Percentiles rank a stretch among this genome's conserved stretches.
Conservation (phyloP, 2,113 vertebrate species). For the Brachyistius frenatus region DNA sequence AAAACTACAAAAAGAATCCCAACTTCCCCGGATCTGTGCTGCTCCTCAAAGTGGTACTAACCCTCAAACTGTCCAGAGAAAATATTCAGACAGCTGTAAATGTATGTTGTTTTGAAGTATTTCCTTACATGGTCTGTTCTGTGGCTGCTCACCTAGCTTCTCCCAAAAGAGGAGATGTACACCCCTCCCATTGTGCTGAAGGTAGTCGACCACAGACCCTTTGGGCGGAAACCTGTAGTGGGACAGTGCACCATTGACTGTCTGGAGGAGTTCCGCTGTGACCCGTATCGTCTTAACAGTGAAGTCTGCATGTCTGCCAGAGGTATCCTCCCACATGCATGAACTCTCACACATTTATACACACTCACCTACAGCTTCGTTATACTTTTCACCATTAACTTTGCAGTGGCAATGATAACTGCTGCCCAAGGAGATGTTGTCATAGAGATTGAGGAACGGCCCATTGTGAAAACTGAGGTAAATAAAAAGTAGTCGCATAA, state of each 20-base stretch:
- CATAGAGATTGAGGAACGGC: constrained; percentile 90
- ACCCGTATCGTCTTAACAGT: constrained; percentile 87
- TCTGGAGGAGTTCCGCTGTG: constrained; percentile 92
- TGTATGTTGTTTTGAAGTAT: background rate
- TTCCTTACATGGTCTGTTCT: background rate
- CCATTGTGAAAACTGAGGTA: constrained; percentile 90
- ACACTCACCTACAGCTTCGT: background rate
- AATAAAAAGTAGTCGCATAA: background rate
- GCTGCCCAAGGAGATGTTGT: constrained; percentile 84
- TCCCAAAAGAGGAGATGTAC: constrained; percentile 97
- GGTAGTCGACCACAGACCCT: constrained; percentile 94
- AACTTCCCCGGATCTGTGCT: constrained; percentile 96
- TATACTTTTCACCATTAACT: background rate
- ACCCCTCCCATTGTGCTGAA: constrained; percentile 97
- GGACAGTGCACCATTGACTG: constrained; percentile 94
- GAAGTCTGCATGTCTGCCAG: constrained; percentile 89
- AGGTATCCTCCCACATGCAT: constrained; percentile 80
- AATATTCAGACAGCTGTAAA: background rate
- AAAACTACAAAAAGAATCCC: constrained; percentile 95
- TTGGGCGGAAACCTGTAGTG: constrained; percentile 94
- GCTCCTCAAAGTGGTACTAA: constrained; percentile 94
- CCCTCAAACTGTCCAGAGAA: background rate
- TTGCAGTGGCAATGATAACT: constrained; percentile 88
- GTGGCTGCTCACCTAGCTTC: constrained; percentile 79
- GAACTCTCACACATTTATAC: background rate